These are phyloP conservation scores for Plestiodon gilberti DNA, from an alignment of 2,113 vertebrate species.

Conservation along the genomic window DNA sequence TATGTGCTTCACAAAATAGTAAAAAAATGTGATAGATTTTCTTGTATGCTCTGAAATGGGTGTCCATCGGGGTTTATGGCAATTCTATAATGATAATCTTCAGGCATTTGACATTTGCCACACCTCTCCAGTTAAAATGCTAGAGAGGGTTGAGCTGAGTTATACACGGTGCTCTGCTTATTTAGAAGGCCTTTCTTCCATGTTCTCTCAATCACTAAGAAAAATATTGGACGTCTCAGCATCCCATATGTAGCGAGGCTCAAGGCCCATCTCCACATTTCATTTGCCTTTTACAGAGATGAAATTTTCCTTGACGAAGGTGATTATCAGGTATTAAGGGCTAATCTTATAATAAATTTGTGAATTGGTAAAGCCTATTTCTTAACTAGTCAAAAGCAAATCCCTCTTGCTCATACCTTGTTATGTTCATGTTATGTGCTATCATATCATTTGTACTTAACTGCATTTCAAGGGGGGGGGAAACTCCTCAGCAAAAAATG, in stretches of 20 bases:
- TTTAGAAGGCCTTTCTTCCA: slow-evolving; percentile 4
- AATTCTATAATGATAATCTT: slow-evolving; percentile 40
- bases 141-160: rapidly evolving
- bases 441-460: slow-evolving; percentile 55
- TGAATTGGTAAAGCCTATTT: slow-evolving; percentile 72
- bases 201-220: slow-evolving; percentile 25
- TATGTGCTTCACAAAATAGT: no score
- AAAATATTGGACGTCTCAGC: slow-evolving; percentile 38
- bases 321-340: slow-evolving; percentile 76
- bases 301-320: slow-evolving; percentile 75
- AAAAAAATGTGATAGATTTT: no score
- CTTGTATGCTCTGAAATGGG: no score
- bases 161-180: background rate
- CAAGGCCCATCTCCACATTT: slow-evolving; percentile 65
- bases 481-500: slow-evolving; percentile 38
- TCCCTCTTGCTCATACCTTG: slow-evolving; percentile 67
- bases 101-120: slow-evolving; percentile 7
- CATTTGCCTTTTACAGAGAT: slow-evolving; percentile 57
- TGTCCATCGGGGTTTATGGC: no score
- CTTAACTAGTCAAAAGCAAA: slow-evolving; percentile 72
- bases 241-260: slow-evolving; percentile 35
- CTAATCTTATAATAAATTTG: slow-evolving; percentile 75
- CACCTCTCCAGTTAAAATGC: slow-evolving; percentile 40
- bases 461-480: slow-evolving; percentile 37
- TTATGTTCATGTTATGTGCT: slow-evolving; percentile 25